Evolutionary conservation across 2,113 vertebrate species (phyloP), one percentile per base, ranked within the genome.

Genomic region (Dissostichus mawsoni): DNA sequence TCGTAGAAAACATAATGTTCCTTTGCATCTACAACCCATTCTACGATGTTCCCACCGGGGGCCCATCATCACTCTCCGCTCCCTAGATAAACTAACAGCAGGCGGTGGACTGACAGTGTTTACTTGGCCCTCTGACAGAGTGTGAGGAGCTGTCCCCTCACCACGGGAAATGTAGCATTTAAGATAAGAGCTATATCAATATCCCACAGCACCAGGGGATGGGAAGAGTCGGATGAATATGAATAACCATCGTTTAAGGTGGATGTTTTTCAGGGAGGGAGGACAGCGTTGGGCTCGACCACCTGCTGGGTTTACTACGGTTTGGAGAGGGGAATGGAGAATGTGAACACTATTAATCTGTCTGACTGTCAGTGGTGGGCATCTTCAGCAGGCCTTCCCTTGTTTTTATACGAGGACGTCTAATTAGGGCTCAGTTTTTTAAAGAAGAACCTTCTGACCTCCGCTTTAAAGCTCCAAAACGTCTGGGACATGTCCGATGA

Each of bases 81-180:
- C 94, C 95, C 94, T 95, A 96, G 95, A 96, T 96, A 97, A 97
- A 97, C 96, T 96, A 97, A 97, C 96, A 97, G 85, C 87, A 64
- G 71, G 80, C 36, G 36, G 71, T 78, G 81, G 79, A 81, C 85
- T 93, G 94, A 95, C 95, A 94, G 47, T 95, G 94, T 95, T 95
- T 95, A 95, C 81, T 81, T 56, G 59, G 74, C 72, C 53, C 76
- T 81, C 92, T 94, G 93, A 95, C 94, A 93, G 90, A 94, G 92
- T 94, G 93, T 85, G 91, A 85, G 89, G 85, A 91, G 80, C 74
- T 23, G 78, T 80, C 74, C 82, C 82, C 69, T 87, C 71, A 50
- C 75, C 76, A 13, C 65, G 86, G 89, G 75, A 92, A 91, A 91
- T 83, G 82, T 84, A 90, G 86, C 92, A 88, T 91, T 29, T 95